A percentile compares a stretch with the other conserved stretches of the same genome.
phyloP scores from a whole-genome alignment of 2,888 invertebrate species.

The Petrophora chlorosata region DNA sequence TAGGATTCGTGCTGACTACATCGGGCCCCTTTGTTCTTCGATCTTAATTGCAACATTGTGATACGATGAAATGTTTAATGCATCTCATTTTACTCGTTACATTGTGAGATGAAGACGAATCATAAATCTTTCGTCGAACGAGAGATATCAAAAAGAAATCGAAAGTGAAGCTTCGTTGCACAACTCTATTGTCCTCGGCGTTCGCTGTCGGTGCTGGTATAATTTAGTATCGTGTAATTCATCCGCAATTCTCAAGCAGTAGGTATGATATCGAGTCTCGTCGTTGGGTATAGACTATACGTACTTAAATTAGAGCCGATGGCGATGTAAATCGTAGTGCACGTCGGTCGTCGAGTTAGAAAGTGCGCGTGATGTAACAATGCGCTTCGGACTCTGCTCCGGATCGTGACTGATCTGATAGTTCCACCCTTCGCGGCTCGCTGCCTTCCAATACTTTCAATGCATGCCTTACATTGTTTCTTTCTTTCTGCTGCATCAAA shows the following conservation, averaged over 20 bases:
- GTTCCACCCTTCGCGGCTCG: conserved; percentile 47
- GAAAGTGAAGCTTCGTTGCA: conserved; percentile 64
- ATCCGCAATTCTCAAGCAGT: conserved; percentile 50
- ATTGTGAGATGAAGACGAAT: conserved; percentile 33
- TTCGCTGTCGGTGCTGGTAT: conserved; percentile 36
- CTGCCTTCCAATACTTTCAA: conserved; percentile 32
- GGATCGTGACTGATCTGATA: conserved; percentile 63
- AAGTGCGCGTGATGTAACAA: conserved; percentile 74
- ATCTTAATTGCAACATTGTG: conserved; percentile 48
- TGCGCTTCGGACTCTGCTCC: conserved; percentile 49
- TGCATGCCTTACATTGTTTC: conserved; percentile 14
- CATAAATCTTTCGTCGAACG: conserved; percentile 50
- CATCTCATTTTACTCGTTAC: conserved; percentile 44
- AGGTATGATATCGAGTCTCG: conserved; percentile 44
- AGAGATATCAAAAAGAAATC: conserved; percentile 59
- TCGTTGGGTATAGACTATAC: conserved; percentile 49
- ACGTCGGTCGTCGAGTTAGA: conserved; percentile 63
- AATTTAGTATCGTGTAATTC: conserved; percentile 54
- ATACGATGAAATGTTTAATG: conserved; percentile 42
- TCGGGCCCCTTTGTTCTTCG: conserved; percentile 52
- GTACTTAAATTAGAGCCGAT: conserved; percentile 67
- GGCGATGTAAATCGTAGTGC: conserved; percentile 68
- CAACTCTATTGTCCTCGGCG: conserved; percentile 67
- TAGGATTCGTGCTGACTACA: conserved; percentile 54
- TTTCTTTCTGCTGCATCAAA: conserved; percentile 1